Evolutionary conservation across 2,113 vertebrate species (phyloP).

Genomic region (Phainopepla nitens): DNA sequence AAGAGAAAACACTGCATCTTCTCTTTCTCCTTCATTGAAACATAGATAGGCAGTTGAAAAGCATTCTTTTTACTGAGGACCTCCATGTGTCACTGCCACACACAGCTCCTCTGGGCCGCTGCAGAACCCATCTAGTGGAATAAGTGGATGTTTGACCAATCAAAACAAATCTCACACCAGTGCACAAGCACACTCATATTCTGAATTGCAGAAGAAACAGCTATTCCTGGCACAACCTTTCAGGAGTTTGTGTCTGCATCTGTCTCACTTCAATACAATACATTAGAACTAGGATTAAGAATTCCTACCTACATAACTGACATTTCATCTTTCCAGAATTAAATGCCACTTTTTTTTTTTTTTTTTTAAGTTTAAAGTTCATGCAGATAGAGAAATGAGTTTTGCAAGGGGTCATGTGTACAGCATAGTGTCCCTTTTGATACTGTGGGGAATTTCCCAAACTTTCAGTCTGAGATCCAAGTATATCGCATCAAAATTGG

Average conservation of each 20-base stretch:
- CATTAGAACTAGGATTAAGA: not conserved
- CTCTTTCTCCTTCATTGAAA: not conserved
- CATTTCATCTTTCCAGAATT: not conserved
- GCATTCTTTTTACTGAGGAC: not conserved
- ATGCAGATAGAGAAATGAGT: not conserved
- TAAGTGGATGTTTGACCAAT: not conserved
- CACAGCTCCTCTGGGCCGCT: not conserved
- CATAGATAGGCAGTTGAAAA: not conserved
- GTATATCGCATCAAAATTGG: not conserved
- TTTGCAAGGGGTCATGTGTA: not conserved
- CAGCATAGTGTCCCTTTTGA: not conserved
- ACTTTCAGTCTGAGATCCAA: not conserved
- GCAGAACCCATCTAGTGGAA: not conserved
- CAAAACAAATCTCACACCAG: not conserved
- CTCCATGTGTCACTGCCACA: not conserved
- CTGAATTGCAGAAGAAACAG: not conserved
- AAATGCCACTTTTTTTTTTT: rapidly evolving
- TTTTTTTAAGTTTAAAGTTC: not conserved
- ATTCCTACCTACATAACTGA: not conserved
- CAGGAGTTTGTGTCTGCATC: not conserved
- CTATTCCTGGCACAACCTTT: not conserved
- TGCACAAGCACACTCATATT: not conserved
- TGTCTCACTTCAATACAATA: not conserved
- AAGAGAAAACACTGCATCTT: not conserved
- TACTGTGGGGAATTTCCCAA: not conserved